A percentile compares a stretch with the other conserved stretches of the same genome.
Evolutionary conservation across 30 jellyfish, hydroid and myxozoan genomes (phyloP).

Genomic region (Aurelia aurita complex sp. Pacific): DNA sequence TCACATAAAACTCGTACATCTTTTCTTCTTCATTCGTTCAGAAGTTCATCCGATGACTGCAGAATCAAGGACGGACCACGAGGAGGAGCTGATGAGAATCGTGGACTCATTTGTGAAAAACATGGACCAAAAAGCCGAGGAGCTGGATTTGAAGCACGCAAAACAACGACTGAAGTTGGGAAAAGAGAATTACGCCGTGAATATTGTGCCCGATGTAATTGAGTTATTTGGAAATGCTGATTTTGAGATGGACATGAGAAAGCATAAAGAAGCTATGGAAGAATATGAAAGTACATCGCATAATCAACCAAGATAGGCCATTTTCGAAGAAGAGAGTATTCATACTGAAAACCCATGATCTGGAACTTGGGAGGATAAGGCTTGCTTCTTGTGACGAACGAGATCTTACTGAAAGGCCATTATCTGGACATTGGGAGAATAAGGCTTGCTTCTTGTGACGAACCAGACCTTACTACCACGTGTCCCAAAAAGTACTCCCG

Average conservation of each 20-base stretch:
- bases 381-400: too few relatives aligned
- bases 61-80: not conserved
- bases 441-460: too few relatives aligned
- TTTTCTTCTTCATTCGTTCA: not conserved
- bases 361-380: too few relatives aligned
- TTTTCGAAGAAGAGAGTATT: too few relatives aligned
- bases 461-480: too few relatives aligned
- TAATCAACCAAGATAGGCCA: too few relatives aligned
- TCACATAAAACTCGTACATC: not conserved
- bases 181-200: slow-evolving; percentile 26
- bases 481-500: too few relatives aligned
- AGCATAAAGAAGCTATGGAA: not conserved
- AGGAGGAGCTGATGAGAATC: not conserved
- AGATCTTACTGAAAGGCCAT: too few relatives aligned
- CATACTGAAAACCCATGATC: too few relatives aligned
- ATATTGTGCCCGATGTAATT: slow-evolving; percentile 40
- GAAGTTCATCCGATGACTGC: slow-evolving; percentile 1
- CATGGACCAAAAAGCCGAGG: slow-evolving; percentile 16
- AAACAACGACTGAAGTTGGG: slow-evolving; percentile 13
- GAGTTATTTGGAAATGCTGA: slow-evolving; percentile 39
- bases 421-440: too few relatives aligned
- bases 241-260: not conserved
- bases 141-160: slow-evolving; percentile 34
- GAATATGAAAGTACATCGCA: too few relatives aligned
- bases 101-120: slow-evolving; percentile 10